phyloP scores from a whole-genome alignment of 2,888 invertebrate species.

The Macaria notata region DNA sequence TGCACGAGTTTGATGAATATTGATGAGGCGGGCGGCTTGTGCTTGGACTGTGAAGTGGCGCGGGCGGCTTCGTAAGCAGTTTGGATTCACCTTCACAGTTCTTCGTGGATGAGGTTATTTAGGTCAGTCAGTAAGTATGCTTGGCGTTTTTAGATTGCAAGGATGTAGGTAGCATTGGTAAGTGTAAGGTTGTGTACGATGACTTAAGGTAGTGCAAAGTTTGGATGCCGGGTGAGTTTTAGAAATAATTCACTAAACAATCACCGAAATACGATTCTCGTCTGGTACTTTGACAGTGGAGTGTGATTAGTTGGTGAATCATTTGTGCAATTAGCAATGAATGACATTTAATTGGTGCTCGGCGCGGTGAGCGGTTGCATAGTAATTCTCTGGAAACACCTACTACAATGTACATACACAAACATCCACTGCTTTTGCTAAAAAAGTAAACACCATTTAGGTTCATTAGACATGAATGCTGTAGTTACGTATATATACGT shows the following conservation, averaged over 20 bases:
- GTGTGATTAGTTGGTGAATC: too few species aligned
- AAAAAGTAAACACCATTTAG: too few species aligned
- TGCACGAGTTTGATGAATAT: constrained; percentile 23
- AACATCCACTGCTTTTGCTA: too few species aligned
- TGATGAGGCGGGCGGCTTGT: constrained; percentile 15
- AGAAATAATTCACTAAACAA: too few species aligned
- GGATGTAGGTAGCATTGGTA: background rate
- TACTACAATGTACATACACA: too few species aligned
- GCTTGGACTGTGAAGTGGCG: constrained; percentile 11
- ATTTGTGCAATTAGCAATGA: too few species aligned
- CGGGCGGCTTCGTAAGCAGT: constrained; percentile 1
- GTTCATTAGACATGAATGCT: background rate
- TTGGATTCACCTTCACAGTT: constrained; percentile 1
- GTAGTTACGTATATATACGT: background rate
- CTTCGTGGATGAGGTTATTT: background rate
- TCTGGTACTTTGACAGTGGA: too few species aligned
- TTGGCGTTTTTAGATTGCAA: background rate
- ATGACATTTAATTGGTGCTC: too few species aligned
- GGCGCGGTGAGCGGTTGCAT: too few species aligned
- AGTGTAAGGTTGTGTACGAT: background rate
- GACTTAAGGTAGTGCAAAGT: background rate
- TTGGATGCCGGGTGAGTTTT: too few species aligned
- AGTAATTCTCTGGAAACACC: too few species aligned
- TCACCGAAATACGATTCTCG: too few species aligned
- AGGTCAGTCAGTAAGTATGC: background rate